A percentile compares a stretch with the other conserved stretches of the same genome.
These are phyloP conservation scores for Pampusana beccarii DNA, from an alignment of 2,113 vertebrate genomes.

Conservation along the genomic window DNA sequence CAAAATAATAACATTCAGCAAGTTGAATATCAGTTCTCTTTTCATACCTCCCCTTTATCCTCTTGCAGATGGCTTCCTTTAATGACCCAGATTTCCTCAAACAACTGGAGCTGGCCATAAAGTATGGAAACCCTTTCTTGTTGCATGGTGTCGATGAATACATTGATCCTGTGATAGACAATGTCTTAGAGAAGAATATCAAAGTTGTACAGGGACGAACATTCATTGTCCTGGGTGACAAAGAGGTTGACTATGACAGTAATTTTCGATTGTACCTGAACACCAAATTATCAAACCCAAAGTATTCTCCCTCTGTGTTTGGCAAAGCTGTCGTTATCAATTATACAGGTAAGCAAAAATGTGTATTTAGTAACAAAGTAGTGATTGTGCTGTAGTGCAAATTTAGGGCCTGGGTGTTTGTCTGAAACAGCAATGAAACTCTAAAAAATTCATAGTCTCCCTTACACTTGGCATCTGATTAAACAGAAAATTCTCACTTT, in stretches of 20 bases:
- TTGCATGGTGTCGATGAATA: constrained; percentile 95
- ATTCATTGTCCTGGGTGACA: constrained; percentile 89
- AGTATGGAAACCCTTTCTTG: constrained; percentile 92
- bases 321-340: constrained; percentile 97
- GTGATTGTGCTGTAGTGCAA: not conserved
- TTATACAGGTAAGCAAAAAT: constrained; percentile 85
- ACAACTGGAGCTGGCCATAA: constrained; percentile 93
- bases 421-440: not conserved
- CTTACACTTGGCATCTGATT: not conserved
- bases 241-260: constrained; percentile 92
- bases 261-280: constrained; percentile 94
- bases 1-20: not conserved
- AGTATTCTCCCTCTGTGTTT: constrained; percentile 91
- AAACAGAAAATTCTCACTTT: not conserved
- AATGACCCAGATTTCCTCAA: constrained; percentile 95
- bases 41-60: not conserved
- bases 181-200: constrained; percentile 90
- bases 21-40: not conserved
- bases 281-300: constrained; percentile 92
- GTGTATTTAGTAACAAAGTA: not conserved
- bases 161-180: constrained; percentile 95
- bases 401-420: not conserved
- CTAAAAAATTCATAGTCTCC: not conserved
- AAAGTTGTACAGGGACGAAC: constrained; percentile 83
- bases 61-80: constrained; percentile 89